Evolutionary conservation across 2,797 vertebrate species (phyloP).

Genomic region (Parambassis ranga): DNA sequence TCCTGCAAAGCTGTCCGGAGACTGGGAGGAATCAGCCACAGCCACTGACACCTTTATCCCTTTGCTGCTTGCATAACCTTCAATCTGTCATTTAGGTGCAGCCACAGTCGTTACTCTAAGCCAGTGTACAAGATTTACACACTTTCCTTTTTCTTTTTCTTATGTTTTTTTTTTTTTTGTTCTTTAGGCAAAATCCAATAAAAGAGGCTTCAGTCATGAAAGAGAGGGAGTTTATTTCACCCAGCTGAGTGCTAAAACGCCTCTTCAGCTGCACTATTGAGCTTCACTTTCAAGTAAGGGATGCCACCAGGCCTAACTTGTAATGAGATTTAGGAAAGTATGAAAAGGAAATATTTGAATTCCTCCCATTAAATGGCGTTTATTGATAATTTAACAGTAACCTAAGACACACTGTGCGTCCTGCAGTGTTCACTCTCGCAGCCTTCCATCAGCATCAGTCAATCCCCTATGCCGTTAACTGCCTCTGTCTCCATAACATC

Average conservation of each 20-base stretch:
- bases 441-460: constrained; percentile 12
- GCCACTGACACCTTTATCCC: constrained; percentile 15
- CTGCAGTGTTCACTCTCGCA: not conserved
- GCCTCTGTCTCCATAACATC: constrained; percentile 41
- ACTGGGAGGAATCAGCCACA: constrained; percentile 32
- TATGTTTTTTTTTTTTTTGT: constrained; percentile 55
- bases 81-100: constrained; percentile 47
- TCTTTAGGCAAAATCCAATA: constrained; percentile 59
- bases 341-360: constrained; percentile 32
- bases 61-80: constrained; percentile 61
- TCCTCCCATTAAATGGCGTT: constrained; percentile 20
- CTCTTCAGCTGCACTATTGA: constrained; percentile 45
- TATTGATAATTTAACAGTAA: constrained; percentile 35
- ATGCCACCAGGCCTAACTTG: constrained; percentile 30
- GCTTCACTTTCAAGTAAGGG: constrained; percentile 41
- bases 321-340: constrained; percentile 45
- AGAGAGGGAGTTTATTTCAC: constrained; percentile 51
- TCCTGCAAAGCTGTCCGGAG: constrained; percentile 36
- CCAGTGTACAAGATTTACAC: not conserved
- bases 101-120: constrained; percentile 5
- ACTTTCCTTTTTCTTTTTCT: constrained; percentile 20
- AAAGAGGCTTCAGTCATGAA: constrained; percentile 55
- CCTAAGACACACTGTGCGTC: not conserved
- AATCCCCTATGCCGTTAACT: constrained; percentile 24
- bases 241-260: constrained; percentile 51